These are phyloP conservation scores for Hippocampus zosterae DNA, from an alignment of 2,113 vertebrate genomes.

Conservation along the genomic window DNA sequence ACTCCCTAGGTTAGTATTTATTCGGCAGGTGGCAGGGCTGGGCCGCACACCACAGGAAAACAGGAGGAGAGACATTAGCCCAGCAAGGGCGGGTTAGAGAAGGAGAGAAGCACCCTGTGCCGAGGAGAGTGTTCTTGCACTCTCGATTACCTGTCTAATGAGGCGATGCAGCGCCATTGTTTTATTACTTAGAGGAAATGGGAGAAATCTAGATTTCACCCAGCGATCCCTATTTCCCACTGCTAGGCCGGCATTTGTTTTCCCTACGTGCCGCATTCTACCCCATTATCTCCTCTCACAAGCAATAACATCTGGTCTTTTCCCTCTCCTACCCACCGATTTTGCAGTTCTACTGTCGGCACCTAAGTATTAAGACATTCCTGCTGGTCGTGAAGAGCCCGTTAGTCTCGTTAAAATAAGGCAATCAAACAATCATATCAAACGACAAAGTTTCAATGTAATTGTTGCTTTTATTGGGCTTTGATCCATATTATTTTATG, in stretches of 20 bases:
- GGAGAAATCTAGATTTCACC: constrained; percentile 57
- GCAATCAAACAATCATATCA: constrained; percentile 34
- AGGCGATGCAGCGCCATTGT: constrained; percentile 59
- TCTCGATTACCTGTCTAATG: constrained; percentile 72
- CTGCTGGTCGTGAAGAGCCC: constrained; percentile 41
- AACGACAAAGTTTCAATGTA: constrained; percentile 21
- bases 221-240: constrained; percentile 55
- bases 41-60: constrained; percentile 45
- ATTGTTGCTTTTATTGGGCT: constrained; percentile 15
- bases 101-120: constrained; percentile 41
- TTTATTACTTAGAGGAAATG: constrained; percentile 66
- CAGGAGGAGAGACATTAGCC: constrained; percentile 38
- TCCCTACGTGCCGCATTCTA: constrained; percentile 44
- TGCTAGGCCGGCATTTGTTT: constrained; percentile 65
- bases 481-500: background rate
- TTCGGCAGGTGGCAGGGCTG: constrained; percentile 38
- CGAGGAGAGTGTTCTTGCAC: constrained; percentile 58
- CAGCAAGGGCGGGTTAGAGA: constrained; percentile 26
- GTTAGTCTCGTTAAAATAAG: constrained; percentile 30
- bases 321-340: constrained; percentile 17
- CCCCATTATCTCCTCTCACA: constrained; percentile 50
- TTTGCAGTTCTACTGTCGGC: constrained; percentile 33
- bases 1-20: constrained; percentile 63
- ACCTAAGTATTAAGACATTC: constrained; percentile 42
- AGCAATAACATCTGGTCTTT: constrained; percentile 39